Conservation (phyloP, 2,888 invertebrate species). For the Hedya salicella region DNA sequence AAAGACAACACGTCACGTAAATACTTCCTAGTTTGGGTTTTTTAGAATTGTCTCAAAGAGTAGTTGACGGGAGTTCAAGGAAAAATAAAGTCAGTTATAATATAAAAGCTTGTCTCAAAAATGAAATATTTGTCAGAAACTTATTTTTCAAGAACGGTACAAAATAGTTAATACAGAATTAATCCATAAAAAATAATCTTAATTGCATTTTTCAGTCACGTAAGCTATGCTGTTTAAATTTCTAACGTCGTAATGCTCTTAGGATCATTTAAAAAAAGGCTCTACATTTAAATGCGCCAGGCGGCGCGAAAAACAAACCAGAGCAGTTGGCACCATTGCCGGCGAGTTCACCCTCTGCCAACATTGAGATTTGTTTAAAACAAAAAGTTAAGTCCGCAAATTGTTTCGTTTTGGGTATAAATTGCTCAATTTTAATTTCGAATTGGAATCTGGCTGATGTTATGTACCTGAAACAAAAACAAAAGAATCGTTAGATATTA, state of each 20-base stretch:
- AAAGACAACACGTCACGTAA: too few relatives aligned
- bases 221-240: slow-evolving; percentile 1
- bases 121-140: too few relatives aligned
- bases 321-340: slow-evolving; percentile 18
- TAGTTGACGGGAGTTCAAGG: too few relatives aligned
- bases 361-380: slow-evolving; percentile 35
- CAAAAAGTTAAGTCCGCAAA: slow-evolving; percentile 23
- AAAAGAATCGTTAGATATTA: background rate
- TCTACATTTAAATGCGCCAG: slow-evolving; percentile 8
- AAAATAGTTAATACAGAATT: too few relatives aligned
- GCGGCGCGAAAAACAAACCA: slow-evolving; percentile 24
- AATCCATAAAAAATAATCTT: too few relatives aligned
- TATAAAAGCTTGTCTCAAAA: too few relatives aligned
- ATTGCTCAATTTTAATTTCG: slow-evolving; percentile 8
- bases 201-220: too few relatives aligned
- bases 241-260: background rate
- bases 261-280: slow-evolving; percentile 2
- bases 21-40: too few relatives aligned
- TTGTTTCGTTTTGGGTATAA: slow-evolving; percentile 6
- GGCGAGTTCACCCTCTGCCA: slow-evolving; percentile 3
- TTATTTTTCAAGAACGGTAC: too few relatives aligned
- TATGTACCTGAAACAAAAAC: slow-evolving; percentile 19
- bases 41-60: too few relatives aligned
- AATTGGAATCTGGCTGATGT: background rate
- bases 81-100: too few relatives aligned